Base-by-base conservation (phyloP, 1,140 invertebrate species). In the Brachionus manjavacas region DNA sequence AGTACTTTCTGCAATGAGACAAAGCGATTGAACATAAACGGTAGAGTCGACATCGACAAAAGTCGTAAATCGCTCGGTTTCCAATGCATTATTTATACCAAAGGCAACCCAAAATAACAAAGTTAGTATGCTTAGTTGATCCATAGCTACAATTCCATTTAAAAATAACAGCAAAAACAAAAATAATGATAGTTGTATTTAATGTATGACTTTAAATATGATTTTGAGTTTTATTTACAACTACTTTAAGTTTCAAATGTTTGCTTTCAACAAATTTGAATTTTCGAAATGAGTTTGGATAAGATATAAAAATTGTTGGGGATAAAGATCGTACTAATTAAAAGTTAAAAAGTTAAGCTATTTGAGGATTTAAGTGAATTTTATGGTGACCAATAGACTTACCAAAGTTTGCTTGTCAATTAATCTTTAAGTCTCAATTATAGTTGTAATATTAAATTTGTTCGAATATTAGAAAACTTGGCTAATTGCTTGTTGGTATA, bases 1-100 rank as follows among this genome's bases (percentile, higher is more conserved):
- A 3, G 79, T 81, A 12, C 35, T 68, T 1, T 81, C 79, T n/a
- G 31, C 23, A 43, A 81, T 43, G 12, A 81, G 28, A 35, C 79
- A 81, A 43, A 81, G 28, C 11, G 79, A 60, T 16, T 81, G 79
- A 68, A 64, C 31, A 12, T 64, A 81, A 11, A 81, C 20, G 52
- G 49, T 64, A 6, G 79, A 81, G 52, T 55, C 79, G 12, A 81
- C 41, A 43, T 81, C 79, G 49, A 81, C 79, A 64, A 81, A 76
- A 20, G 72, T 49, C 11, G 72, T 28, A 25, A 28, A 76, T 25
- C 72, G 14, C 28, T 72, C 68, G 16, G 8, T 72, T 41, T 72
- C 31, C 68, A 72, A 72, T n/a, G 66, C 25, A 68, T 68, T 28
- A 31, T n/a, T n/a, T n/a, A 68, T n/a, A 6, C 66, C 14, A 68